These are phyloP conservation scores for Numida meleagris DNA, from an alignment of 2,113 vertebrate genomes.

Conservation along the genomic window DNA sequence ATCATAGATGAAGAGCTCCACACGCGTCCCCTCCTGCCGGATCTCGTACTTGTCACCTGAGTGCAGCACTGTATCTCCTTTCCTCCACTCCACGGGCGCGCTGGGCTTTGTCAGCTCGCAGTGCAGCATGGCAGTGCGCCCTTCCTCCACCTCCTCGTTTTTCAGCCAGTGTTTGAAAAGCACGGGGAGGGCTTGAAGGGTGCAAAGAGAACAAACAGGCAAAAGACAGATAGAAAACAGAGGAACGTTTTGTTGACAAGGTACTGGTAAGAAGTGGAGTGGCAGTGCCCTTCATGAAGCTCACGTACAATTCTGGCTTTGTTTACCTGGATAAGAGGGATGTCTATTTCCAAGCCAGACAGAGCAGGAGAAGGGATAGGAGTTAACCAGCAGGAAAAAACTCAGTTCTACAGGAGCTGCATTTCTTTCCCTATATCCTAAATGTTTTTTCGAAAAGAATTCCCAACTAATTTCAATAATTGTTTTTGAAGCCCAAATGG, in stretches of 20 bases:
- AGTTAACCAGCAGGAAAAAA: not conserved
- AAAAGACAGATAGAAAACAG: accelerated
- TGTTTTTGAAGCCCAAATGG: not conserved
- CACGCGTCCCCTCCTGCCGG: slow-evolving; percentile 79
- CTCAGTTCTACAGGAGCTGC: not conserved
- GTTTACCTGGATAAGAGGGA: not conserved
- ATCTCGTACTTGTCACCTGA: slow-evolving; percentile 78
- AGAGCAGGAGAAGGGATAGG: not conserved
- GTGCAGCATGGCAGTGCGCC: not conserved
- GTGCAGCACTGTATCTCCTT: slow-evolving; percentile 67
- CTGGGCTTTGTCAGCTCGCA: slow-evolving; percentile 83
- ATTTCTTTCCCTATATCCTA: not conserved
- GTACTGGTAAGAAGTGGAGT: not conserved
- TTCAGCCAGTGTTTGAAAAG: slow-evolving; percentile 76
- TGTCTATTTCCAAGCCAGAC: not conserved
- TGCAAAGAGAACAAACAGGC: accelerated
- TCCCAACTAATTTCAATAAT: not conserved
- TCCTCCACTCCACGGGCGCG: slow-evolving; percentile 81
- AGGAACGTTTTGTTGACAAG: not conserved
- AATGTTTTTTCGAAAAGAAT: not conserved
- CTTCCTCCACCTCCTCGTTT: slow-evolving; percentile 68
- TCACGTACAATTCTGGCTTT: accelerated
- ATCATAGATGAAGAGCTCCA: slow-evolving; percentile 80
- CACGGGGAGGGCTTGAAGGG: slow-evolving; percentile 10
- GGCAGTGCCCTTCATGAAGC: accelerated